A percentile compares a stretch with the other conserved stretches of the same genome.
Evolutionary conservation across 2,888 invertebrate genomes (phyloP).

Genomic region (Trichopoda pennipes): DNA sequence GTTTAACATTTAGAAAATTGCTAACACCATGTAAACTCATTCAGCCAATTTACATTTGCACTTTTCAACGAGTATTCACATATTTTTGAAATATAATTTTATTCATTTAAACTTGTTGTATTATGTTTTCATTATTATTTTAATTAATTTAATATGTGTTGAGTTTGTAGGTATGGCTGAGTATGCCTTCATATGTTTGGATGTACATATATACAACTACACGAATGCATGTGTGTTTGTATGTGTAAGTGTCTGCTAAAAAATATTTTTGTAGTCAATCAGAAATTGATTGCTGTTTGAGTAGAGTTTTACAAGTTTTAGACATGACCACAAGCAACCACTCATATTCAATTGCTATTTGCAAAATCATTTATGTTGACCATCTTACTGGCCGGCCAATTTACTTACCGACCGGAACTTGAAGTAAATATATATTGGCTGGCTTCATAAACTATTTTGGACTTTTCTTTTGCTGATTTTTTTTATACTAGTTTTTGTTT

Average conservation of each 20-base stretch:
- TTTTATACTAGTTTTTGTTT: constrained; percentile 4
- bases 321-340: constrained; percentile 8
- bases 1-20: too few species aligned
- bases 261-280: constrained; percentile 31
- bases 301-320: constrained; percentile 44
- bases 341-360: constrained; percentile 12
- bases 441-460: constrained; percentile 35
- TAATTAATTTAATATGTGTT: too few species aligned
- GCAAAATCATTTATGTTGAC: constrained; percentile 27
- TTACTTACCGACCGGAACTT: constrained; percentile 20
- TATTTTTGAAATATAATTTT: too few species aligned
- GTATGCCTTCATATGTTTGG: too few species aligned
- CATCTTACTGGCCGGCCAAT: constrained; percentile 8
- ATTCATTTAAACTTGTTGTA: too few species aligned
- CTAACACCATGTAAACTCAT: too few species aligned
- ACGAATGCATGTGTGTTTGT: background rate
- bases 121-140: too few species aligned
- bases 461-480: constrained; percentile 10
- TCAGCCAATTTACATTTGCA: too few species aligned
- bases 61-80: too few species aligned
- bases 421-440: constrained; percentile 32
- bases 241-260: background rate
- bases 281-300: constrained; percentile 51
- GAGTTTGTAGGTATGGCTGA: too few species aligned
- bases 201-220: too few species aligned